Conservation (phyloP, 1,140 invertebrate species). For the Arion vulgaris region DNA sequence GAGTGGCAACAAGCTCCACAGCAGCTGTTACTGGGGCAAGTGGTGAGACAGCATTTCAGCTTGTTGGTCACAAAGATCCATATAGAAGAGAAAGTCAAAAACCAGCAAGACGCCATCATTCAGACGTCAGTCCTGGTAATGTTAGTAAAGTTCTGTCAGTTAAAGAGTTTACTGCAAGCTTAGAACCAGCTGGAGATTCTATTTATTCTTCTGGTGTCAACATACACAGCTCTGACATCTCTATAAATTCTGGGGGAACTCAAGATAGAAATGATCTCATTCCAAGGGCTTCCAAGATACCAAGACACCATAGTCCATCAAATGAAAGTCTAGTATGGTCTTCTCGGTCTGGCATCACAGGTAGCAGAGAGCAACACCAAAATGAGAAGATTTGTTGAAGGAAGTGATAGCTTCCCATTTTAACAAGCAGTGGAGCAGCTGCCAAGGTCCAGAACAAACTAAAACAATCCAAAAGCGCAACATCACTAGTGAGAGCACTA, state of each 20-base stretch:
- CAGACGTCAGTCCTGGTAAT: constrained; percentile 67
- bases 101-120: constrained; percentile 59
- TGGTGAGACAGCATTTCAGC: constrained; percentile 47
- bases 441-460: constrained; percentile 18
- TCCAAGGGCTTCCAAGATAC: constrained; percentile 42
- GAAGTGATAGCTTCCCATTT: constrained; percentile 52
- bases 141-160: constrained; percentile 57
- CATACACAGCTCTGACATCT: background rate
- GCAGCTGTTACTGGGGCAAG: constrained; percentile 43
- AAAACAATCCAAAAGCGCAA: constrained; percentile 34
- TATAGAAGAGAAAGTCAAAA: constrained; percentile 43
- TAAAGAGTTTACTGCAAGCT: constrained; percentile 48
- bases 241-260: background rate
- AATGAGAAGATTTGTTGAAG: constrained; percentile 60
- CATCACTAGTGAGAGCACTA: constrained; percentile 53
- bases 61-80: constrained; percentile 43
- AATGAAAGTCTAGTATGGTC: constrained; percentile 11
- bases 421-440: constrained; percentile 31
- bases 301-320: constrained; percentile 42
- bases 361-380: constrained; percentile 35
- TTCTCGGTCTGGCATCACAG: background rate
- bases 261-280: background rate
- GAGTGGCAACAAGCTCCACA: constrained; percentile 41
- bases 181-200: constrained; percentile 30
- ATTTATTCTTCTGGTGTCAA: background rate